A percentile compares a stretch with the other conserved stretches of the same genome.
Conservation (phyloP, 2,888 invertebrate species). For the Galeruca laticollis region DNA sequence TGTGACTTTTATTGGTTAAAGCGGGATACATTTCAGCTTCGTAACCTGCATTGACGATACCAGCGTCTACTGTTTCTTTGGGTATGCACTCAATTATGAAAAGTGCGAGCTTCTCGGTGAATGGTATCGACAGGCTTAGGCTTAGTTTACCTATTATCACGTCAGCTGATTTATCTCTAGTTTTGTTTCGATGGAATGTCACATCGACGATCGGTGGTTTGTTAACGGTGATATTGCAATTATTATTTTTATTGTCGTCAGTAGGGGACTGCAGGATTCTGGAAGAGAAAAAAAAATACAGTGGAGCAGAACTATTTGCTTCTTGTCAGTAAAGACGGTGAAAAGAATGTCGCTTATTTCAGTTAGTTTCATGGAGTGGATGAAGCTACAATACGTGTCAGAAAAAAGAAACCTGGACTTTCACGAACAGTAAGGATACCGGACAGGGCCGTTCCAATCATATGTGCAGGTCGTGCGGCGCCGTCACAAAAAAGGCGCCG, state of each 20-base stretch:
- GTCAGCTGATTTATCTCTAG: conserved; percentile 75
- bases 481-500: too few relatives aligned
- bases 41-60: conserved; percentile 80
- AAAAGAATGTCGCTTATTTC: too few relatives aligned
- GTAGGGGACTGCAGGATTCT: conserved; percentile 78
- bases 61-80: conserved; percentile 74
- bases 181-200: conserved; percentile 74
- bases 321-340: too few relatives aligned
- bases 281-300: conserved; percentile 41
- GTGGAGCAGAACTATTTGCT: too few relatives aligned
- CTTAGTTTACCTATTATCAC: conserved; percentile 80
- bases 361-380: too few relatives aligned
- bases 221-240: conserved; percentile 70
- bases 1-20: conserved; percentile 45
- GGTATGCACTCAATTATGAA: conserved; percentile 65
- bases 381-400: too few relatives aligned
- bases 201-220: conserved; percentile 81
- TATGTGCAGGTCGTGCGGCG: too few relatives aligned
- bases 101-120: conserved; percentile 69
- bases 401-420: too few relatives aligned
- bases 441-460: too few relatives aligned
- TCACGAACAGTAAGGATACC: too few relatives aligned
- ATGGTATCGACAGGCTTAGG: conserved; percentile 80
- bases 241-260: conserved; percentile 71
- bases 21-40: conserved; percentile 70